A percentile compares a stretch with the other conserved stretches of the same genome.
These are phyloP conservation scores for Baccha elongata DNA, from an alignment of 2,888 invertebrate species.

Conservation along the genomic window DNA sequence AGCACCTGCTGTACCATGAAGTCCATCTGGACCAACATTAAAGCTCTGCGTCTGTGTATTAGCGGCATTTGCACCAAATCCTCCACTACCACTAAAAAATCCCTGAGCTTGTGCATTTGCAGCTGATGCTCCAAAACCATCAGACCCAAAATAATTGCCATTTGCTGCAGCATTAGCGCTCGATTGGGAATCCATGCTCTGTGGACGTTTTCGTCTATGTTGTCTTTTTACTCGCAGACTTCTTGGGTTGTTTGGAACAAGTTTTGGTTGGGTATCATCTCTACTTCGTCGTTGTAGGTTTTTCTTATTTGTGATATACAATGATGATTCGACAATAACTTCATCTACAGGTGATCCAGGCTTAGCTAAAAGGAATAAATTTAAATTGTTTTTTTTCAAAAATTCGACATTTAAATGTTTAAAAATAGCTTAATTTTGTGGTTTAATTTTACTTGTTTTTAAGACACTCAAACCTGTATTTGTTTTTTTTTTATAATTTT, in stretches of 20 bases:
- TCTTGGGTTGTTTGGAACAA: not conserved
- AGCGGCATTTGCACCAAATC: constrained; percentile 81
- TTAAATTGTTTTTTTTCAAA: not conserved
- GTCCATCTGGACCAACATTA: constrained; percentile 76
- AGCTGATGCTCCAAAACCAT: constrained; percentile 78
- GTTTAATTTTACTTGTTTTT: not conserved
- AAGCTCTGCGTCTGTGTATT: constrained; percentile 80
- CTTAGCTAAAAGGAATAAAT: constrained; percentile 65
- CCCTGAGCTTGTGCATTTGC: constrained; percentile 80
- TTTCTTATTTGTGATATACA: constrained; percentile 82
- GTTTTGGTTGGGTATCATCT: constrained; percentile 69
- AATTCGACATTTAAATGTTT: not conserved
- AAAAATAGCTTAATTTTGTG: not conserved
- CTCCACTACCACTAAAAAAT: constrained; percentile 79
- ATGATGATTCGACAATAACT: constrained; percentile 83
- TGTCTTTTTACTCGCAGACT: constrained; percentile 38
- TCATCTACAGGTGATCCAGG: constrained; percentile 81
- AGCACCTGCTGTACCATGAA: constrained; percentile 79
- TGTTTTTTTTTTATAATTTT: not conserved
- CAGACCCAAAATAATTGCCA: constrained; percentile 75
- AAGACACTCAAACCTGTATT: not conserved
- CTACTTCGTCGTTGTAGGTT: constrained; percentile 75
- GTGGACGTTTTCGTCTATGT: not conserved
- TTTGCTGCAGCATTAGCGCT: constrained; percentile 78
- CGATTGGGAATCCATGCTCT: constrained; percentile 76